Evolutionary conservation across 2,797 vertebrate genomes (phyloP), one percentile per base, ranked within the genome.

Genomic region (Chloroceryle inda): DNA sequence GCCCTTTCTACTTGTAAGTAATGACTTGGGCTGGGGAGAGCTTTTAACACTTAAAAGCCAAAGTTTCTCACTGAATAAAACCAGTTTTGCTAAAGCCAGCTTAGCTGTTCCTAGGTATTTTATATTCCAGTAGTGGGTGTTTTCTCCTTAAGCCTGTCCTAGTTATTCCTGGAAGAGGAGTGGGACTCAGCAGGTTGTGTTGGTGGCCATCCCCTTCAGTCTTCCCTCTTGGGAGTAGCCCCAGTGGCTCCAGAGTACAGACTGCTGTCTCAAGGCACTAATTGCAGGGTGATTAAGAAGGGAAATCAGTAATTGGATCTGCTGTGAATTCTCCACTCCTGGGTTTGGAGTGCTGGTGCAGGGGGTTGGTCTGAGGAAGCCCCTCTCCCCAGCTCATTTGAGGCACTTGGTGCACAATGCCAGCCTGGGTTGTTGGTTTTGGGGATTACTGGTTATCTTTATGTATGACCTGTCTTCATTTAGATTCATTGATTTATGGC

Each of bases 321-420:
- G 40, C 64, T 4, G 5, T 0, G 13, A 40, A 76, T 35, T 93
- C 88, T 68, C 22, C 35, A 1, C 58, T 69, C 35, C 31, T 31
- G 13, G 26, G 38, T 40, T 52, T 80, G 93, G 45, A 83, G 84
- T 18, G 53, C 68, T 59, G 50, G 38, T 17, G 29, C 1, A 2
- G 44, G 72, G 53, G 20, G 3, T 29, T 69, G 71, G 3, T 63
- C 83, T 80, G 22, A 31, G 56, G 62, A 74, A 73, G 22, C 23
- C 53, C 27, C 47, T 64, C 23, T 75, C 72, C 79, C 76, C 61
- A 5, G 40, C 62, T 76, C 45, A 2, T 89, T 71, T 31, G 58
- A 17, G 61, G 78, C 89, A 74, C 85, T 95, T 50, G 85, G 72
- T 16, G 13, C 85, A 91, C 87, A 89, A 86, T 85, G 85, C 61